Base-by-base conservation (phyloP, 2,888 invertebrate genomes). In the Heteromyza rotundicornis region DNA sequence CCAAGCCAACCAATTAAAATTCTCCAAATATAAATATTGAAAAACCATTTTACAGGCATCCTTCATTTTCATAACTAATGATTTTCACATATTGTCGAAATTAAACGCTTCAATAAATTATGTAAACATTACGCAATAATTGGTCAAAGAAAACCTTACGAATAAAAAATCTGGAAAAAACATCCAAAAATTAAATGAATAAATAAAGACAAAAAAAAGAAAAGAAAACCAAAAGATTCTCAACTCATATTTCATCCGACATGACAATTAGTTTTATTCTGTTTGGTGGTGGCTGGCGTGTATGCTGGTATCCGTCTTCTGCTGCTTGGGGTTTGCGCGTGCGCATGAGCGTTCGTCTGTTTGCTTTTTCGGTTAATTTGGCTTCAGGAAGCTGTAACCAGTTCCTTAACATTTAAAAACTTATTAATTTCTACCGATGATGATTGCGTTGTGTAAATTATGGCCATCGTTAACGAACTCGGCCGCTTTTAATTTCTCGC, bases 31-130 rank as follows among this genome's bases (percentile, higher is more conserved):
- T n/a, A n/a, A n/a, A n/a, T n/a, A n/a, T n/a, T n/a, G n/a, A n/a
- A n/a, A n/a, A n/a, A n/a, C n/a, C n/a, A n/a, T n/a, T n/a, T n/a
- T n/a, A n/a, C n/a, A n/a, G n/a, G n/a, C n/a, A n/a, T n/a, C n/a
- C n/a, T n/a, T n/a, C n/a, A n/a, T n/a, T n/a, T 70, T 74, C 68
- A 57, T 57, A 57, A 57, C 49, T 57, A 57, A 57, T 50, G 32
- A 50, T 19, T 57, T 22, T 40, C 50, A 50, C 57, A 50, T 57
- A 49, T 20, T 10, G 27, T 27, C 49, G 16, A 50, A 49, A 57
- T 32, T 27, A 57, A 57, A 57, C 32, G 49, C 32, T 20, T 53
- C 47, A 44, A 59, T 59, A 59, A 54, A 59, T 59, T 59, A 59
- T 59, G 52, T 59, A 54, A 54, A 54, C 54, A 59, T 59, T 59